These are phyloP conservation scores for Ochlodes sylvanus DNA, from an alignment of 2,888 invertebrate genomes.

Conservation along the genomic window DNA sequence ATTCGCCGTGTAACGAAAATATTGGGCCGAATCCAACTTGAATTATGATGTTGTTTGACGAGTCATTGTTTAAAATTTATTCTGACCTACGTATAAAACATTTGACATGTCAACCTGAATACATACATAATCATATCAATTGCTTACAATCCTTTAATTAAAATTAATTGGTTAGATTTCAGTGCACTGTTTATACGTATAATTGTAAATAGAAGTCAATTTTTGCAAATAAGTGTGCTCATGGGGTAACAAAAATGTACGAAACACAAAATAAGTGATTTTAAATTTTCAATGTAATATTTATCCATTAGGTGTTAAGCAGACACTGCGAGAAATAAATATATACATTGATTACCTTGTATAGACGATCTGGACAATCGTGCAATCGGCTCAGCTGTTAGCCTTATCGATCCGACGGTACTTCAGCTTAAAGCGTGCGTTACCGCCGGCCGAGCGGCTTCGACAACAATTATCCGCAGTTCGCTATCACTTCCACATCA, in stretches of 20 bases:
- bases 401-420: constrained; percentile 67
- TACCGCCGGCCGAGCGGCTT: constrained; percentile 49
- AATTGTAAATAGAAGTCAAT: no score
- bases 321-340: not conserved
- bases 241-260: no score
- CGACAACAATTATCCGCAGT: constrained; percentile 61
- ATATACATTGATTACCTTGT: constrained; percentile 62
- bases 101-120: constrained; percentile 23
- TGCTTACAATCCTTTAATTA: constrained; percentile 19
- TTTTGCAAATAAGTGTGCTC: no score
- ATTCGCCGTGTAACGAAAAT: not conserved
- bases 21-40: constrained; percentile 23
- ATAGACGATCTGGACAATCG: constrained; percentile 61
- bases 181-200: not conserved
- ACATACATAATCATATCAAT: constrained; percentile 4
- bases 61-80: constrained; percentile 27
- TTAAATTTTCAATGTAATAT: no score
- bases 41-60: constrained; percentile 21
- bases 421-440: constrained; percentile 52
- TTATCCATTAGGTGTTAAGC: not conserved
- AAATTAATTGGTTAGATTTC: constrained; percentile 1
- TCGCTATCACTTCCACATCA: constrained; percentile 55
- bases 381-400: constrained; percentile 71
- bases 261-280: no score
- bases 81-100: constrained; percentile 7